Conservation (phyloP, 2,797 vertebrate genomes). For the Rhynchotus rufescens region DNA sequence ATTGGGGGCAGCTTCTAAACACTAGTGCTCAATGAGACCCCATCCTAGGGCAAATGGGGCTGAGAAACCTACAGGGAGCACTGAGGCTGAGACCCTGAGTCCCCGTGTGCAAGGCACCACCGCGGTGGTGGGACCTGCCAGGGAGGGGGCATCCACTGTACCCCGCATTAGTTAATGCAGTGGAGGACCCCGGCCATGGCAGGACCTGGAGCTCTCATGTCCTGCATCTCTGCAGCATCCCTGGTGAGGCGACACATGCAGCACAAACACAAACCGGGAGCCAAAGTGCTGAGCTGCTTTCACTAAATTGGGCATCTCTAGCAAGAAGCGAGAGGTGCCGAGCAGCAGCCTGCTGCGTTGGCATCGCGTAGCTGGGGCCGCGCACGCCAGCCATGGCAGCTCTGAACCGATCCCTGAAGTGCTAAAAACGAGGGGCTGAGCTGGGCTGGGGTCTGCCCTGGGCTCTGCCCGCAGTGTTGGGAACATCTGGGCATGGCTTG, state of each 20-base stretch:
- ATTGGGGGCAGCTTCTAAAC: background rate
- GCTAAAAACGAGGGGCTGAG: fast-evolving
- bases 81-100: too few species aligned
- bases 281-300: background rate
- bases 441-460: background rate
- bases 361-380: background rate
- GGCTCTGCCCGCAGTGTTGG: background rate
- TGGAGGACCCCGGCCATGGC: too few species aligned
- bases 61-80: background rate
- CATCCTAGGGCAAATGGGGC: background rate
- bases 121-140: background rate
- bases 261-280: background rate
- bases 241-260: background rate
- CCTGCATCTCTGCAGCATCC: background rate
- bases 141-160: too few species aligned
- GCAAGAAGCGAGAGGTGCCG: background rate
- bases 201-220: background rate
- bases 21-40: background rate
- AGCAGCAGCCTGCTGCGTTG: background rate
- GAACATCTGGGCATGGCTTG: background rate
- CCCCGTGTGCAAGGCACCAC: background rate
- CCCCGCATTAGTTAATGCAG: too few species aligned
- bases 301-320: conserved; percentile 11
- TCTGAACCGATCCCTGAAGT: background rate
- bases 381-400: background rate